Conservation (phyloP, 2,797 vertebrate species). For the Pipistrellus nathusii region DNA sequence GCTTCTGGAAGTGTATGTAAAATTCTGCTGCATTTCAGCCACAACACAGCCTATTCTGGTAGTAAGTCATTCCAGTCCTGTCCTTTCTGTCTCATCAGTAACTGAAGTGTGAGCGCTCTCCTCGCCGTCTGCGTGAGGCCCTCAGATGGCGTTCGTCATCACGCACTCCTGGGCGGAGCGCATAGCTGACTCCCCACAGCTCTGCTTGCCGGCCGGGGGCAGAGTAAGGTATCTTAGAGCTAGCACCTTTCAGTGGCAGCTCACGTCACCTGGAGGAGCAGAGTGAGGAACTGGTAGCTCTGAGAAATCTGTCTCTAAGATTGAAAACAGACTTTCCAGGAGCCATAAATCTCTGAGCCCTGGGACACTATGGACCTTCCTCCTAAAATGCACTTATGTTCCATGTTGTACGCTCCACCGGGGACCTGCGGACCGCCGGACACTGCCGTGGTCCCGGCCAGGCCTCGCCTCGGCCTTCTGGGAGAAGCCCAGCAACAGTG, state of each 20-base stretch:
- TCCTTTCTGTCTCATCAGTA: neutral
- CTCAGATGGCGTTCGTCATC: rapidly evolving
- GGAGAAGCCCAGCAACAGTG: neutral
- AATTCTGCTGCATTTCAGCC: neutral
- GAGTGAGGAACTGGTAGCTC: neutral
- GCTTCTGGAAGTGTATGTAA: neutral
- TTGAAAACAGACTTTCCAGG: neutral
- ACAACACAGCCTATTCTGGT: neutral
- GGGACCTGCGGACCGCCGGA: neutral
- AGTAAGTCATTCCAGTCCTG: rapidly evolving
- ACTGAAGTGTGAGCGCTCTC: neutral
- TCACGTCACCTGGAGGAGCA: rapidly evolving
- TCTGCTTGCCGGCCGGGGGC: neutral
- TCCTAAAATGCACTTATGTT: neutral
- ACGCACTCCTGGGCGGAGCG: rapidly evolving
- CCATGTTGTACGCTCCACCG: rapidly evolving
- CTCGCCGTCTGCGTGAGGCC: rapidly evolving
- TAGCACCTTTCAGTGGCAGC: neutral
- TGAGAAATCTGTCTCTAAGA: neutral
- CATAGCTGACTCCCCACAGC: neutral
- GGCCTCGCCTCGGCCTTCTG: neutral
- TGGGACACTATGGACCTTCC: rapidly evolving
- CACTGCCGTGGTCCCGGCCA: neutral
- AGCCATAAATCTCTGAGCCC: neutral
- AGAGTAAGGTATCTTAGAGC: rapidly evolving